Evolutionary conservation across 2,797 vertebrate genomes (phyloP), one percentile per base, ranked within the genome.

Genomic region (Apodemus agrarius): DNA sequence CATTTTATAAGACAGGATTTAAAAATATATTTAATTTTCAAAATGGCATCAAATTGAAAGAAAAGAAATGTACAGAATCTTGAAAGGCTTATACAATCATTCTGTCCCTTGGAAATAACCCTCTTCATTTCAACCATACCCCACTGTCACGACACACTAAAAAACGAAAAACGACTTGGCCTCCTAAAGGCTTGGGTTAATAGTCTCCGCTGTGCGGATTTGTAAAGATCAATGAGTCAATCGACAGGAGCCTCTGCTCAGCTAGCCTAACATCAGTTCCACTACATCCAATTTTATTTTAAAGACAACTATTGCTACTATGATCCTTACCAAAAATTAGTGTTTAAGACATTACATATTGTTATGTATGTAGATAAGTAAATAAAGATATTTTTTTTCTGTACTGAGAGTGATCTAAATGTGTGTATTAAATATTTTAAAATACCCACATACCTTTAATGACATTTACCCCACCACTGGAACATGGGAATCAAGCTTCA

Each of bases 21-120:
- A 87, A 96, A 96, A 92, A 52, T 21, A 26, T 37, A 11, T 54
- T 83, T 95, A 74, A 92, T 57, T 91, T 89, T 89, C 78, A 54
- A 93, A 95, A 93, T 83, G 63, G 10, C 31, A 93, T 83, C 72
- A 52, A 83, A 80, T 24, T 63, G 79, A 49, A 54, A 91, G 43
- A 31, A 54, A 91, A 37, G 21, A 14, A 61, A 67, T 69, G 46
- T 0, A 40, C 21, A 91, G 54, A 95, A 59, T 87, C 84, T 86
- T 94, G 49, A 37, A 84, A 83, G 40, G 1, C 12, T 37, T 72
- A 65, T 17, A 3, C 14, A 82, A 82, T 74, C 76, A 89, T 59
- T 12, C 52, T 46, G 46, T 65, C 84, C 74, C 61, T 86, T 43
- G 49, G 95, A 94, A 95, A 21, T 57, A 92, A 94, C 24, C 31